Base-by-base conservation (phyloP, 1,140 invertebrate species). In the Scaptodrosophila lebanonensis region DNA sequence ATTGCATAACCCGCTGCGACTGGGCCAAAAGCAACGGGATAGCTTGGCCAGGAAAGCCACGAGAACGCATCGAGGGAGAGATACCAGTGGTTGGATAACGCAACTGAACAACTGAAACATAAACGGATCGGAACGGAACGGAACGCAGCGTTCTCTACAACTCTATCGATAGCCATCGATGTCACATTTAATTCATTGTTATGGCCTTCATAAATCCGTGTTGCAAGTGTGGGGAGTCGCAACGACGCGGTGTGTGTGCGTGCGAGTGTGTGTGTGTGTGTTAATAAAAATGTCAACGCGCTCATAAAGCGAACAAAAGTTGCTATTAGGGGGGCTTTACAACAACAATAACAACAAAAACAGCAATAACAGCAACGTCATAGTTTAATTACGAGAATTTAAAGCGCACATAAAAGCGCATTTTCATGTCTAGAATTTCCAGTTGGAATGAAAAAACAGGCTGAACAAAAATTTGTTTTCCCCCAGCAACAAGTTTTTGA, bases 171-270 rank as follows among this genome's bases (percentile, higher is more conserved):
- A 62, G 73, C 52, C 73, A 79, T 79, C 73, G 77, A 79, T 79
- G 73, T 79, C 73, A 79, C 77, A 79, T 79, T 79, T 79, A 79
- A 79, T 82, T 79, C 73, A 79, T 79, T 79, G 73, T 73, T 77
- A 77, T 77, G 75, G 73, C 64, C 73, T 73, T 77, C 73, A 77
- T 77, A 77, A 77, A 79, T 77, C 69, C 73, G 64, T 18, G 51
- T 42, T 48, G 18, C 58, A 40, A 4, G 38, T 16, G 16, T 12
- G 15, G 18, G 5, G n/a, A 48, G 43, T n/a, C n/a, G n/a, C n/a
- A n/a, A n/a, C 47, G 66, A 40, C 51, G 43, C 47, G 45, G 43
- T 27, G 11, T 6, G 40, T 4, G 40, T 16, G 30, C 11, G 8
- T 15, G 7, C 12, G 3, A 45, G 42, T 25, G 8, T 11, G 33